These are phyloP conservation scores for Drosophila prosaltans DNA, from an alignment of 1,140 invertebrate genomes.

Conservation along the genomic window DNA sequence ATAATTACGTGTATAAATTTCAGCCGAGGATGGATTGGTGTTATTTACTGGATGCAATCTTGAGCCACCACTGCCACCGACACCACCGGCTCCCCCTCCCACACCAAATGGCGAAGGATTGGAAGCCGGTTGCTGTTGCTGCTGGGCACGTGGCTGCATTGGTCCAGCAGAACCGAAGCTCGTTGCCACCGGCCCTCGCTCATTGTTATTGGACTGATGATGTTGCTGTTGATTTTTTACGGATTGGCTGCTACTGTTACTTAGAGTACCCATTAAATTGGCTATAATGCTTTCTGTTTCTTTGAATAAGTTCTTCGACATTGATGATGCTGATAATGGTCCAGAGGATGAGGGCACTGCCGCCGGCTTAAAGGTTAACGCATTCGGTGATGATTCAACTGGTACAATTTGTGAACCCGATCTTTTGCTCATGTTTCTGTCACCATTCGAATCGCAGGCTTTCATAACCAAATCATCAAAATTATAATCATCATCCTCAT, in stretches of 20 bases:
- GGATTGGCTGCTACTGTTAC: slow-evolving; percentile 68
- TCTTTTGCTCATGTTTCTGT: neutral
- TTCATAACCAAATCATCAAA: slow-evolving; percentile 87
- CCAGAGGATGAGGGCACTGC: slow-evolving; percentile 24
- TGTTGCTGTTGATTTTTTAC: slow-evolving; percentile 29
- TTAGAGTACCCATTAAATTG: slow-evolving; percentile 86
- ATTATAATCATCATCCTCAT: slow-evolving; percentile 87
- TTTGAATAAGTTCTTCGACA: slow-evolving; percentile 84
- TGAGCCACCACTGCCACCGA: neutral
- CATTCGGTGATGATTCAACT: slow-evolving; percentile 49
- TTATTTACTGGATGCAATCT: neutral
- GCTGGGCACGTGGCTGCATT: neutral
- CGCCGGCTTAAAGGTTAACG: slow-evolving; percentile 75
- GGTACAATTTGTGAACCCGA: slow-evolving; percentile 27
- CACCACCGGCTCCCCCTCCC: neutral
- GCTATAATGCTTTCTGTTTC: slow-evolving; percentile 87
- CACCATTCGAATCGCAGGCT: slow-evolving; percentile 80
- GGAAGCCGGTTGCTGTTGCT: slow-evolving; percentile 5
- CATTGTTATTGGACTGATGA: neutral
- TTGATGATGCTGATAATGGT: neutral
- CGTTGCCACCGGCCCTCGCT: neutral
- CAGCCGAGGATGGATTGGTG: neutral
- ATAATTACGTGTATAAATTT: neutral
- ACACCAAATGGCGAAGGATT: neutral
- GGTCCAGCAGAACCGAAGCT: neutral